phyloP scores from a whole-genome alignment of 2,888 invertebrate genomes.

The Rhynchonema sp. region DNA sequence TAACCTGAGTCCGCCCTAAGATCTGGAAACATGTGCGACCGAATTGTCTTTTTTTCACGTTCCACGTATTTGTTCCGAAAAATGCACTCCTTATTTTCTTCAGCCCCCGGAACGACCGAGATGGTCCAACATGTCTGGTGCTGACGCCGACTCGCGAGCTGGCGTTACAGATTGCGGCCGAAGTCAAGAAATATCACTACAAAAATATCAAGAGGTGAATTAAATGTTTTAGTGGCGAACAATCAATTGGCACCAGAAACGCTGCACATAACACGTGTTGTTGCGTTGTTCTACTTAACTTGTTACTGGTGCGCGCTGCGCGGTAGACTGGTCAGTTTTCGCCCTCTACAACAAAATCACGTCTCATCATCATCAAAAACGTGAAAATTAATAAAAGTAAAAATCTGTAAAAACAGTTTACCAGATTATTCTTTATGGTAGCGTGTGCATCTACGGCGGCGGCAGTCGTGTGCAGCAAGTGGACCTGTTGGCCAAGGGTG shows the following conservation, averaged over 20 bases:
- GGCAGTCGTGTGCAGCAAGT: conserved; percentile 61
- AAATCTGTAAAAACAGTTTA: conserved; percentile 5
- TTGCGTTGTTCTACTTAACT: no score
- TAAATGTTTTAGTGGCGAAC: no score
- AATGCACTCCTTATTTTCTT: background rate
- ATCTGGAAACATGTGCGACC: no score
- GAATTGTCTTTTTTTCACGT: no score
- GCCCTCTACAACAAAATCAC: no score
- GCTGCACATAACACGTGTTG: no score
- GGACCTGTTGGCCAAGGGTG: conserved; percentile 34
- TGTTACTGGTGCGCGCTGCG: no score
- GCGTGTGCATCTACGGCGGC: conserved; percentile 77
- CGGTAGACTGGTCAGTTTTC: no score
- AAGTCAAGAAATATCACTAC: conserved; percentile 70
- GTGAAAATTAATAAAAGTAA: conserved; percentile 24
- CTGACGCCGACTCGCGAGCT: conserved; percentile 81
- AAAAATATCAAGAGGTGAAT: conserved; percentile 46
- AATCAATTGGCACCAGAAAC: no score
- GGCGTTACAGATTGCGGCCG: conserved; percentile 74
- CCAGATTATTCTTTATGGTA: conserved; percentile 25
- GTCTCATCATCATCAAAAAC: no score
- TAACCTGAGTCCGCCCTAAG: no score
- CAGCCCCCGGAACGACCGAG: background rate
- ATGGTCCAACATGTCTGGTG: conserved; percentile 37
- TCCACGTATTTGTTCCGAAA: no score